Base-by-base conservation (phyloP, 2,113 vertebrate species). In the Daubentonia madagascariensis region DNA sequence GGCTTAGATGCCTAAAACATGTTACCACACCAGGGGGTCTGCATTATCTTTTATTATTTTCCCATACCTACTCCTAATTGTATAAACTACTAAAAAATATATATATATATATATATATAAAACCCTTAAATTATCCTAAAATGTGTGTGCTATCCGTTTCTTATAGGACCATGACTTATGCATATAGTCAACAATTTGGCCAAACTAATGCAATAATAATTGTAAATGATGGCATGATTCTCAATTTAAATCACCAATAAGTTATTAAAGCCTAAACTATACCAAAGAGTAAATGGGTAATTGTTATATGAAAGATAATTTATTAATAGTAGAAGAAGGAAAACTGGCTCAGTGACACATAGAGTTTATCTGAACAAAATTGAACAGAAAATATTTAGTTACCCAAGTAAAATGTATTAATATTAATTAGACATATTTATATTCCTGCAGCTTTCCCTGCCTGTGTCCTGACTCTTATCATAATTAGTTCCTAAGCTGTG, bases 1-100 rank as follows among this genome's bases (percentile, higher is more conserved):
- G 20, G 48, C 3, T 45, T 79, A 73, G 6, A 16, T 48, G 4
- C 4, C 16, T 2, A 40, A 40, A 32, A 17, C 6, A 0, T 78
- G 0, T 40, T 81, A 65, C 8, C 28, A 83, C 4, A 79, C 1
- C 7, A 52, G 3, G 3, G 8, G 14, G 9, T 7, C 4, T 30
- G 2, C 2, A 65, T 70, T 57, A 25, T 43, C 2, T 43, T 61
- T 83, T 14, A 43, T 54, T 83, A 61, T 52, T 94, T 84, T 80
- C 59, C 3, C 75, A 12, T 13, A 63, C 3, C 5, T 68, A 81
- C 25, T 25, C 6, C 13, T 32, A 89, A 50, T 25, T 94, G 4
- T 57, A 0, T 78, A 70, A n/a, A n/a, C n/a, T n/a, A n/a, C n/a
- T n/a, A n/a, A n/a, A n/a, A n/a, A n/a, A n/a, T n/a, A n/a, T n/a